phyloP scores from a whole-genome alignment of 2,113 vertebrate genomes.

The Calyptomena viridis region DNA sequence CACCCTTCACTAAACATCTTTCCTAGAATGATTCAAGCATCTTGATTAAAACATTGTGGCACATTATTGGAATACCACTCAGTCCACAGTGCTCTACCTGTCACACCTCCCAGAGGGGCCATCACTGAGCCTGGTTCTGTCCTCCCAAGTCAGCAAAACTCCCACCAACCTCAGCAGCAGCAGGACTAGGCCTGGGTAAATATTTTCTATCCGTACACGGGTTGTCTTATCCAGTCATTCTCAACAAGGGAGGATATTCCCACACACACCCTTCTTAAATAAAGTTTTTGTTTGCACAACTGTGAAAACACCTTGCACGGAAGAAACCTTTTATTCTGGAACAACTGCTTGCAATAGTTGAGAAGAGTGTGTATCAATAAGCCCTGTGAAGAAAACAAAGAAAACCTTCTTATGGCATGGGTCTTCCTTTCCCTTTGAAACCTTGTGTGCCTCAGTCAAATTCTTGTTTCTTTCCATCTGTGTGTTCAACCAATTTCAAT shows the following conservation, averaged over 20 bases:
- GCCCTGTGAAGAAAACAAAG: not conserved
- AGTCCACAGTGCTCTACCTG: not conserved
- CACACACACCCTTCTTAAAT: not conserved
- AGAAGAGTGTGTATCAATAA: not conserved
- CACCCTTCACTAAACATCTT: conserved; percentile 9
- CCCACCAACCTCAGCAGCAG: not conserved
- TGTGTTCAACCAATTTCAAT: not conserved
- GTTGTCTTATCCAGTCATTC: not conserved
- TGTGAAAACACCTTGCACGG: not conserved
- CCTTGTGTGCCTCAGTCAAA: not conserved
- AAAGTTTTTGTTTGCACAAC: not conserved
- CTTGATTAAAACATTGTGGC: not conserved
- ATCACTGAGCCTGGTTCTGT: not conserved
- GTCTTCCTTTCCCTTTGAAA: not conserved
- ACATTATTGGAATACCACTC: not conserved
- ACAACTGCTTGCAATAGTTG: not conserved
- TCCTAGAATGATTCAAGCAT: not conserved
- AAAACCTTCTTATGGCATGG: not conserved
- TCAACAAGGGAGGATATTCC: not conserved
- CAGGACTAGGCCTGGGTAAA: not conserved
- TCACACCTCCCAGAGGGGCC: not conserved
- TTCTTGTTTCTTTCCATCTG: not conserved
- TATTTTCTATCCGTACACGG: not conserved
- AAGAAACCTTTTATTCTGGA: not conserved
- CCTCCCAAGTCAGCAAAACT: not conserved